A percentile compares a stretch with the other conserved stretches of the same genome.
These are phyloP conservation scores for Rhyacichthys aspro DNA, from an alignment of 2,797 vertebrate genomes.

Conservation along the genomic window DNA sequence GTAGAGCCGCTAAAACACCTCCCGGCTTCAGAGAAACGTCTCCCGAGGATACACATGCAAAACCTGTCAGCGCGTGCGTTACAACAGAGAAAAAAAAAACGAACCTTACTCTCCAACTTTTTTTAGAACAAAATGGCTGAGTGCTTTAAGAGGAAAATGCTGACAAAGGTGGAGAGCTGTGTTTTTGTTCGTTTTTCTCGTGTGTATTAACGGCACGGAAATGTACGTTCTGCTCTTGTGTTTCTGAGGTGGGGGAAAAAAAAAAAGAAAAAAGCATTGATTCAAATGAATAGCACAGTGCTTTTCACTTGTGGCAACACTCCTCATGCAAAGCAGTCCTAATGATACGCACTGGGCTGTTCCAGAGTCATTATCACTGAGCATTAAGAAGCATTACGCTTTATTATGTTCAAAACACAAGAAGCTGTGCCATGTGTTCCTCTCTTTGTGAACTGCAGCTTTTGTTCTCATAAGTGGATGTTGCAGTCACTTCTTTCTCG, in stretches of 20 bases:
- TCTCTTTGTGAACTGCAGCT: background rate
- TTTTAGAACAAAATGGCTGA: background rate
- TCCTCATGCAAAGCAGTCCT: conserved; percentile 61
- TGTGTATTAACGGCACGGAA: conserved; percentile 28
- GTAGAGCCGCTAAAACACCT: conserved; percentile 78
- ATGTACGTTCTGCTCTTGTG: background rate
- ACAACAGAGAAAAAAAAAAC: conserved; percentile 34
- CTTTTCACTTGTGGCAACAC: conserved; percentile 37
- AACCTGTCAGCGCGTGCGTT: conserved; percentile 63
- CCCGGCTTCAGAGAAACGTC: conserved; percentile 64
- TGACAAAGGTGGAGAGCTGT: conserved; percentile 17
- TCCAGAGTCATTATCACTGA: conserved; percentile 29
- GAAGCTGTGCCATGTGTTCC: conserved; percentile 4
- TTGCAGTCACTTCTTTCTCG: too few species aligned
- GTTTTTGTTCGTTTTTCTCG: conserved; percentile 36
- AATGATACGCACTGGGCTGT: conserved; percentile 47
- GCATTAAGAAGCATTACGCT: conserved; percentile 20
- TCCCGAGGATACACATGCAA: conserved; percentile 70
- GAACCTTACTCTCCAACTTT: conserved; percentile 40
- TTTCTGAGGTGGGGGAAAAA: background rate
- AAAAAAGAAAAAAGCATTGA: conserved; percentile 41
- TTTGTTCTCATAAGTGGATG: background rate
- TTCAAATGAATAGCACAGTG: conserved; percentile 23
- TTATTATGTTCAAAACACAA: conserved; percentile 6
- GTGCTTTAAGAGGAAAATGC: background rate